phyloP scores from a whole-genome alignment of 2,113 vertebrate genomes.

The Podarcis muralis region DNA sequence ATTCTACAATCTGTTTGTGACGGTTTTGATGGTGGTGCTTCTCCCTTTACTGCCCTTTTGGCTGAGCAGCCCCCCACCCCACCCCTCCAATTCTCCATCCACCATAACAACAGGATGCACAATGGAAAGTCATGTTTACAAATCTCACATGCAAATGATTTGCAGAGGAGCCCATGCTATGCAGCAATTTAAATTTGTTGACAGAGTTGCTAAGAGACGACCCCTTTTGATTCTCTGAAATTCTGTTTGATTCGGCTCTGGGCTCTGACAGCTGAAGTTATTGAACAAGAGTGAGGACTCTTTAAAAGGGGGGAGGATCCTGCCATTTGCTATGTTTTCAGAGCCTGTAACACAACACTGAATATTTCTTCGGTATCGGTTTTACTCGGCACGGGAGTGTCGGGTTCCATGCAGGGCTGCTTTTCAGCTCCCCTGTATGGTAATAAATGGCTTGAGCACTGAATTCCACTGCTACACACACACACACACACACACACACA shows the following conservation, averaged over 20 bases:
- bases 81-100: conserved; percentile 54
- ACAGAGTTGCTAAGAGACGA: conserved; percentile 75
- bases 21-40: background rate
- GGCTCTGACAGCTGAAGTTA: conserved; percentile 71
- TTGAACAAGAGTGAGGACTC: conserved; percentile 73
- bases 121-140: conserved; percentile 69
- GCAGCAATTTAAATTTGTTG: conserved; percentile 71
- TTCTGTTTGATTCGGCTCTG: conserved; percentile 67
- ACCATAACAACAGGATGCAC: conserved; percentile 59
- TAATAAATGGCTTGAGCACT: conserved; percentile 53
- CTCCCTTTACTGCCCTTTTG: conserved; percentile 10
- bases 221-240: conserved; percentile 69
- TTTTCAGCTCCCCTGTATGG: conserved; percentile 58
- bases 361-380: conserved; percentile 70
- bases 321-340: conserved; percentile 73
- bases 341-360: conserved; percentile 65
- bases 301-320: conserved; percentile 64
- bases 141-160: conserved; percentile 69
- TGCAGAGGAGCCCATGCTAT: conserved; percentile 51
- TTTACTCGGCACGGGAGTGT: conserved; percentile 49
- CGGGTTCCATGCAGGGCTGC: conserved; percentile 47
- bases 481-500: conserved; percentile 42
- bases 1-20: background rate
- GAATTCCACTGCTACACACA: conserved; percentile 45
- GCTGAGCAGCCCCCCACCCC: conserved; percentile 34